Conservation (phyloP, 2,888 invertebrate species). For the Hecatera dysodea region DNA sequence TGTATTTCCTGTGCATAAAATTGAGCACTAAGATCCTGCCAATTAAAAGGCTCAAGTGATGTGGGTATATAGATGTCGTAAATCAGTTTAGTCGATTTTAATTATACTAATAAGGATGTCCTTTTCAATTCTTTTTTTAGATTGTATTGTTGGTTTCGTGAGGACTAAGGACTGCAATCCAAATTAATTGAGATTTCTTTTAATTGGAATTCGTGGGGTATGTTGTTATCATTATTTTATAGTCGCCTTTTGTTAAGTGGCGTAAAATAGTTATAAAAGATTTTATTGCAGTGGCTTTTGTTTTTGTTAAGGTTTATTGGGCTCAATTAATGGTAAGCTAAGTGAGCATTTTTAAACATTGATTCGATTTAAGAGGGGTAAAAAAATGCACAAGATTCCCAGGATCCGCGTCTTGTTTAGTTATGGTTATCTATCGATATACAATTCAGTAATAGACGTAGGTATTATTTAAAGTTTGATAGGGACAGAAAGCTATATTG, state of each 20-base stretch:
- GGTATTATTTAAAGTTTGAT: too few species aligned
- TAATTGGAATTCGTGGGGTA: constrained; percentile 59
- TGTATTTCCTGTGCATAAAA: constrained; percentile 82
- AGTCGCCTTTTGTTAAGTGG: constrained; percentile 29
- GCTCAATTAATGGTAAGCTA: constrained; percentile 4
- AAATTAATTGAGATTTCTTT: constrained; percentile 64
- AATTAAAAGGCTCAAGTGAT: constrained; percentile 83
- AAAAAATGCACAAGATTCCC: neutral
- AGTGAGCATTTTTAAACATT: constrained; percentile 6
- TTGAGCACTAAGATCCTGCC: constrained; percentile 78
- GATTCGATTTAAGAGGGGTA: constrained; percentile 3
- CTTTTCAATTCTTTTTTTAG: constrained; percentile 71
- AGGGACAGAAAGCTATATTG: too few species aligned
- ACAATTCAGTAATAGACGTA: too few species aligned
- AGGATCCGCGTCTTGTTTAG: neutral
- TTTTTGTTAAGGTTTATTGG: constrained; percentile 35
- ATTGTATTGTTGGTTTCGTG: constrained; percentile 71
- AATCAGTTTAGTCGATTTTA: constrained; percentile 82
- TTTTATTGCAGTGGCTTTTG: constrained; percentile 26
- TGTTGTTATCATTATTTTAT: constrained; percentile 51
- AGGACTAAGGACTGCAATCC: constrained; percentile 55
- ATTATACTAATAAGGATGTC: constrained; percentile 83
- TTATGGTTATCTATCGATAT: neutral
- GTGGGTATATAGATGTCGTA: constrained; percentile 79
- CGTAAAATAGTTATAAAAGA: constrained; percentile 44